phyloP scores from a whole-genome alignment of 1,140 invertebrate genomes.

The Eciton burchellii region DNA sequence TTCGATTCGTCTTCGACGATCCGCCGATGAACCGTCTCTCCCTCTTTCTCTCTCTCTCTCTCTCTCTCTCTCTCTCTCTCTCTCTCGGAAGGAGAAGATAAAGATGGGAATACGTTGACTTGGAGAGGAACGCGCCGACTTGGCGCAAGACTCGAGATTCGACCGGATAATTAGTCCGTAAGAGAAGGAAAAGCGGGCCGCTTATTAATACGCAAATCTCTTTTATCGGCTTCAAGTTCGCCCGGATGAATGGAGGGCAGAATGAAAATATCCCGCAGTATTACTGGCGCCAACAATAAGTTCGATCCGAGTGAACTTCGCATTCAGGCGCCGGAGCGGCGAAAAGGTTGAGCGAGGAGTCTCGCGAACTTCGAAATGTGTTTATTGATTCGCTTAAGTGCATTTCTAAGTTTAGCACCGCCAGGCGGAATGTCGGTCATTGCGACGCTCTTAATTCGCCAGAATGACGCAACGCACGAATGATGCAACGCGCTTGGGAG shows the following conservation, averaged over 20 bases:
- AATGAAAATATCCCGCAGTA: slow-evolving; percentile 54
- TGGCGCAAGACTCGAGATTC: too few relatives aligned
- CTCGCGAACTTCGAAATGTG: slow-evolving; percentile 58
- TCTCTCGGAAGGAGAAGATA: too few relatives aligned
- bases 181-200: too few relatives aligned
- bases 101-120: too few relatives aligned
- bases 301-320: slow-evolving; percentile 57
- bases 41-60: too few relatives aligned
- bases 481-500: slow-evolving; percentile 28
- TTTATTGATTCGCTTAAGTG: slow-evolving; percentile 64
- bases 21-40: too few relatives aligned
- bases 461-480: slow-evolving; percentile 26
- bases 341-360: slow-evolving; percentile 48
- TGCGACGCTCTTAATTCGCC: slow-evolving; percentile 60
- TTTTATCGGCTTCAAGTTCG: slow-evolving; percentile 39
- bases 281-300: slow-evolving; percentile 44
- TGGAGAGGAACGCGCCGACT: too few relatives aligned
- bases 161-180: slow-evolving; percentile 4
- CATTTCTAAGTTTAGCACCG: slow-evolving; percentile 63
- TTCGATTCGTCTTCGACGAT: too few relatives aligned
- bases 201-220: slow-evolving; percentile 52
- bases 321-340: slow-evolving; percentile 27
- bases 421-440: slow-evolving; percentile 49
- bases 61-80: too few relatives aligned
- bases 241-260: slow-evolving; percentile 16